Base-by-base conservation (phyloP, 2,113 vertebrate genomes). In the Sapayoa aenigma region DNA sequence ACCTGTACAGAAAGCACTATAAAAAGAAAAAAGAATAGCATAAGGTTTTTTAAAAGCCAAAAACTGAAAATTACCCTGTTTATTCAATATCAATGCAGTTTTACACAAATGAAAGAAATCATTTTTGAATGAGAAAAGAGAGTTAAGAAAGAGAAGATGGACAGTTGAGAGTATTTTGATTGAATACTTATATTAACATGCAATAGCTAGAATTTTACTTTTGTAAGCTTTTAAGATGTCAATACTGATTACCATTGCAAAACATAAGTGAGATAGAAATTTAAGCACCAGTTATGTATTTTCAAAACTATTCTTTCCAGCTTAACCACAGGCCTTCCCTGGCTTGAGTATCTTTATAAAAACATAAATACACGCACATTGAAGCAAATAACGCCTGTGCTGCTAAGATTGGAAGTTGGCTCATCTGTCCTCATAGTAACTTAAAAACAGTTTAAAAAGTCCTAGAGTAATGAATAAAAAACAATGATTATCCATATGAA, bases 321-420 rank as follows among this genome's bases (percentile, higher is more conserved):
- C 39, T 81, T 37, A 78, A 87, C 55, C n/a, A 66, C 7, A 62
- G 67, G 62, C 65, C 69, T 90, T 65, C 42, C 46, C 37, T 39
- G 28, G 76, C 73, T 81, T 79, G 86, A 96, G 80, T 37, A 74
- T 49, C 52, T 86, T 95, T 87, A 90, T 59, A 82, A 93, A 97
- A 97, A 93, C 30, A 84, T 19, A 94, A 89, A 94, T 53, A 95
- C 17, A 49, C 83, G 60, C 62, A 93, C 37, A 79, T 95, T 96
- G 95, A 96, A 97, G 93, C 87, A 97, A 98, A 95, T 52, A 90
- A 63, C 9, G 55, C 52, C 87, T 89, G 84, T 88, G 69, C 31
- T 85, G 94, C 81, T 87, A 73, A 95, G 95, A 87, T 12, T 94
- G 86, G 91, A 96, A 90, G 14, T 68, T 92, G 77, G 72, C 84